These are phyloP conservation scores for Fragum whitleyi DNA, from an alignment of 2,888 invertebrate species.

Conservation along the genomic window DNA sequence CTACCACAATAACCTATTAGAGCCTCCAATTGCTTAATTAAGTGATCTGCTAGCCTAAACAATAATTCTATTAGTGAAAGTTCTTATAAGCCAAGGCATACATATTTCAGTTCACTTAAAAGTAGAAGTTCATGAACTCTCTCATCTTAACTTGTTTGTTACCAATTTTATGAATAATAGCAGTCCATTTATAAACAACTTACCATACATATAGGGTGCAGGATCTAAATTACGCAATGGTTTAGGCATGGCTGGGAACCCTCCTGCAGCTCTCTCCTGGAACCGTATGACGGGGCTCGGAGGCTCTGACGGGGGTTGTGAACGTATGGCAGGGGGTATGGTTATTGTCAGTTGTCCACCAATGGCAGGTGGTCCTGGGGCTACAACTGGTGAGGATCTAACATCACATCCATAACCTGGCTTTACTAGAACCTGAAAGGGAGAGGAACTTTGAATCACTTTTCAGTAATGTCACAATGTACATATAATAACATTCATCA, in stretches of 20 bases:
- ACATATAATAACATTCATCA: too few species aligned
- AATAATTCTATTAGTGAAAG: too few species aligned
- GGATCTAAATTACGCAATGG: slow-evolving; percentile 12
- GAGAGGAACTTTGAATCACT: too few species aligned
- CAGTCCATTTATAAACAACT: too few species aligned
- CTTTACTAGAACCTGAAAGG: slow-evolving; percentile 81
- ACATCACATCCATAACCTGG: slow-evolving; percentile 85
- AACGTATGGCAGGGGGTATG: slow-evolving; percentile 2
- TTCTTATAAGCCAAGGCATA: too few species aligned
- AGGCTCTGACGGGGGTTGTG: slow-evolving; percentile 20
- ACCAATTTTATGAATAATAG: too few species aligned
- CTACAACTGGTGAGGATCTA: slow-evolving; percentile 50
- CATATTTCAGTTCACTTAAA: too few species aligned
- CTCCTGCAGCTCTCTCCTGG: background rate
- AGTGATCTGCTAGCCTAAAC: too few species aligned
- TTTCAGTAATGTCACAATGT: background rate
- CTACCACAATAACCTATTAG: too few species aligned
- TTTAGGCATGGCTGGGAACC: slow-evolving; percentile 18
- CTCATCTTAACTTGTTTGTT: too few species aligned
- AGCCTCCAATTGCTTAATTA: too few species aligned
- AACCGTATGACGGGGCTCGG: slow-evolving; percentile 14
- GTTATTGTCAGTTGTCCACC: slow-evolving; percentile 1
- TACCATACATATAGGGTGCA: slow-evolving; percentile 22
- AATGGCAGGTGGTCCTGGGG: background rate
- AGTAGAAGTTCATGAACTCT: too few species aligned